These are phyloP conservation scores for Escarpia spicata DNA, from an alignment of 2,888 invertebrate species.

Conservation along the genomic window DNA sequence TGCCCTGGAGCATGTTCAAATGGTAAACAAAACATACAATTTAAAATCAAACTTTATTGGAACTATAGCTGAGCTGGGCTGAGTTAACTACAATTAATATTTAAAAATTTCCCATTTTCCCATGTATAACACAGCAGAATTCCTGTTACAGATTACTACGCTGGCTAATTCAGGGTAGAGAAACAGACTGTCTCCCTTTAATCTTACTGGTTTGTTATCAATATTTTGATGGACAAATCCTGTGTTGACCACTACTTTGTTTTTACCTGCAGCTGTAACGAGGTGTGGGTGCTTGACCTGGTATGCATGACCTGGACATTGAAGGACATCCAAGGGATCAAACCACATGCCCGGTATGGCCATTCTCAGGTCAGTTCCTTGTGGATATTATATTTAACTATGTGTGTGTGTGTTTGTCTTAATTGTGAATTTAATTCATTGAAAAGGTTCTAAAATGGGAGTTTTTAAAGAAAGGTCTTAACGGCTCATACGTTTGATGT, in stretches of 20 bases:
- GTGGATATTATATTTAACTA: not conserved
- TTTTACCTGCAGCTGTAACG: conserved; percentile 71
- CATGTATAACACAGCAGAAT: no score
- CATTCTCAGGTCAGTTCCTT: conserved; percentile 80
- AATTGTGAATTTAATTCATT: not conserved
- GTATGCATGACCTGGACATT: conserved; percentile 80
- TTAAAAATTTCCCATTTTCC: no score
- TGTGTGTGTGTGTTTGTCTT: not conserved
- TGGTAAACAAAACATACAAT: no score
- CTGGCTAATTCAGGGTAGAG: no score
- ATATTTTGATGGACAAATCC: not conserved
- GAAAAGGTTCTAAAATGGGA: not conserved
- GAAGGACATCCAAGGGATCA: conserved; percentile 75
- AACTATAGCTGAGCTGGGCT: no score
- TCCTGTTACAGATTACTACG: no score
- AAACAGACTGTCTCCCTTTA: not conserved
- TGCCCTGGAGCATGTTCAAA: no score
- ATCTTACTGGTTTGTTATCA: not conserved
- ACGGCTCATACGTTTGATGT: no score
- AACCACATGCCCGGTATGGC: conserved; percentile 87
- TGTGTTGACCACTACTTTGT: not conserved
- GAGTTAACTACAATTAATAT: no score
- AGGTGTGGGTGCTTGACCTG: conserved; percentile 89
- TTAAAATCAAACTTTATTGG: no score
- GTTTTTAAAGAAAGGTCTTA: not conserved